These are phyloP conservation scores for Neoitamus cyanurus DNA, from an alignment of 2,888 invertebrate species.

Conservation along the genomic window DNA sequence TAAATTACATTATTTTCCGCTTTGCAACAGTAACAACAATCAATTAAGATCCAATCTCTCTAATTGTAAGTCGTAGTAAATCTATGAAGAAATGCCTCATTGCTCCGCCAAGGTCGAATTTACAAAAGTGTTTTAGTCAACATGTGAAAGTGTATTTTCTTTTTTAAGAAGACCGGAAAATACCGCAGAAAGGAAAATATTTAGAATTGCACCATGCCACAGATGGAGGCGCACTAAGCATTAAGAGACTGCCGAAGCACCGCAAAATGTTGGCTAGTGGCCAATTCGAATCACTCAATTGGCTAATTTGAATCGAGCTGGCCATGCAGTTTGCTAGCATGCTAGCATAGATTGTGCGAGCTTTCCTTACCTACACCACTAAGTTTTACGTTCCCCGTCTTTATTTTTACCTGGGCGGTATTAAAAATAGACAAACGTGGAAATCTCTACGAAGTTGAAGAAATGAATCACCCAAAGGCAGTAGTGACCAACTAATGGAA, in stretches of 20 bases:
- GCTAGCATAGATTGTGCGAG: not conserved
- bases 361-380: not conserved
- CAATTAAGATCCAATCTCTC: no score
- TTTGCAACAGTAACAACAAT: no score
- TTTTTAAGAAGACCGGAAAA: not conserved
- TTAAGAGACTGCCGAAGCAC: not conserved
- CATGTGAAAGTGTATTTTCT: not conserved
- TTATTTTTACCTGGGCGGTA: not conserved
- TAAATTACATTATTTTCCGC: no score
- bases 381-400: not conserved
- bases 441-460: not conserved
- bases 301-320: not conserved
- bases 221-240: not conserved
- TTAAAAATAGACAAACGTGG: not conserved
- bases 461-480: not conserved
- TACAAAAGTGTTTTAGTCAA: not conserved
- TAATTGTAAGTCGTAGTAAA: no score
- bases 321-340: not conserved
- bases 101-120: not conserved
- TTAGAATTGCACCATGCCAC: not conserved
- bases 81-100: not conserved
- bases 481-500: not conserved
- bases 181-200: not conserved
- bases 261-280: not conserved
- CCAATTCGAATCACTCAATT: not conserved